Evolutionary conservation across 2,888 invertebrate genomes (phyloP).

Genomic region (Diadegma fenestrale): DNA sequence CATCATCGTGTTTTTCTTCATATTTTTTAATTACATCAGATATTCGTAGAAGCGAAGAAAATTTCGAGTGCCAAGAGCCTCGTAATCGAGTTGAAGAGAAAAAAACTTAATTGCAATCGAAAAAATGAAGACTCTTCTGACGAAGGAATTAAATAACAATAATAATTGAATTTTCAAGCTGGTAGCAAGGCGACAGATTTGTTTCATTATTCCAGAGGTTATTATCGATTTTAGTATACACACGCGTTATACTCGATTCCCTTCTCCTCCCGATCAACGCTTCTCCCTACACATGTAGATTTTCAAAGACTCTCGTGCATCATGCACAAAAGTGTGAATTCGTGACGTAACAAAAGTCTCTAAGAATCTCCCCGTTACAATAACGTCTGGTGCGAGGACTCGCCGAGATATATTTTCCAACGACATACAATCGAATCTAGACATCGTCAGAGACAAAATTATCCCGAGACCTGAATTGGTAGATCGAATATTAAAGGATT

Average conservation of each 20-base stretch:
- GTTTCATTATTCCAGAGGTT: constrained; percentile 6
- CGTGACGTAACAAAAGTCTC: constrained; percentile 8
- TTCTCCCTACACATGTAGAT: neutral
- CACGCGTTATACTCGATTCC: neutral
- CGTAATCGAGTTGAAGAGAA: neutral
- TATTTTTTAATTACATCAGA: neutral
- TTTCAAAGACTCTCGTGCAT: neutral
- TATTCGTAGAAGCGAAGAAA: neutral
- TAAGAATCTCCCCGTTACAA: neutral
- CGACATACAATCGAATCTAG: constrained; percentile 47
- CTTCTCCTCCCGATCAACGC: neutral
- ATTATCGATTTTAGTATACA: constrained; percentile 44
- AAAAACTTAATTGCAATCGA: neutral
- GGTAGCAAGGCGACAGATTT: constrained; percentile 24
- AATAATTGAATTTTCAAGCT: constrained; percentile 17
- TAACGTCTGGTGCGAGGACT: constrained; percentile 18
- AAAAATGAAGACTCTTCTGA: neutral
- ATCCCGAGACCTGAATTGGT: constrained; percentile 39
- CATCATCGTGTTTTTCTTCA: neutral
- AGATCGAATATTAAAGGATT: constrained; percentile 4
- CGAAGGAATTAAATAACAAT: neutral
- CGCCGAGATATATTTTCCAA: constrained; percentile 43
- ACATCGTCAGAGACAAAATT: constrained; percentile 56
- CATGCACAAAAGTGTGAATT: constrained; percentile 26
- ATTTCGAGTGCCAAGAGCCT: neutral